A percentile compares a stretch with the other conserved stretches of the same genome.
phyloP scores from a whole-genome alignment of 2,113 vertebrate species.

The Diphyllodes magnificus region DNA sequence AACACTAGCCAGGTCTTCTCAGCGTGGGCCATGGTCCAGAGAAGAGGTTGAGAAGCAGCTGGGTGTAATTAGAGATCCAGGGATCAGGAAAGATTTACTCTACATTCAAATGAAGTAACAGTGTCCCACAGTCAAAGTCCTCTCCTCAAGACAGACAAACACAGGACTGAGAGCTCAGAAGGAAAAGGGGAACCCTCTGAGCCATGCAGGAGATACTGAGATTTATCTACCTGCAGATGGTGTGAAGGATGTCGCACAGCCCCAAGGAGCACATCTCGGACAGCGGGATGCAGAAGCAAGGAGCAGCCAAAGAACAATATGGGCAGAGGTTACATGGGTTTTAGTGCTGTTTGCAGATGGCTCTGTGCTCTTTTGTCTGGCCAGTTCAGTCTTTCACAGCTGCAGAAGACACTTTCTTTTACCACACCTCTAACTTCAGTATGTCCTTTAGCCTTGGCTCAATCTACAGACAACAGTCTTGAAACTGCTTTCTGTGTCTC shows the following conservation, averaged over 20 bases:
- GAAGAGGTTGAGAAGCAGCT: slow-evolving; percentile 45
- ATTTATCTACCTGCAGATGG: background rate
- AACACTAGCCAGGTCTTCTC: slow-evolving; percentile 48
- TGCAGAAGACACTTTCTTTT: background rate
- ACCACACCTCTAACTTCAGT: background rate
- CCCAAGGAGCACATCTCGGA: background rate
- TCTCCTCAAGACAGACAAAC: background rate
- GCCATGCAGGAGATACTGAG: background rate
- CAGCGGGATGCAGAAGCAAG: background rate
- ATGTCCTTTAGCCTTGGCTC: background rate
- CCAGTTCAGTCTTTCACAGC: background rate
- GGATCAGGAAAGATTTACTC: background rate
- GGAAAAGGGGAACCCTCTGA: background rate
- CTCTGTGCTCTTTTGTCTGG: background rate
- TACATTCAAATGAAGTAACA: background rate
- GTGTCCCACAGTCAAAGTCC: background rate
- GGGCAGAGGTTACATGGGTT: background rate
- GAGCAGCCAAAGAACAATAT: background rate
- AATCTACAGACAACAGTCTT: background rate
- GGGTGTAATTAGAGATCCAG: slow-evolving; percentile 50
- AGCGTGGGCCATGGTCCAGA: slow-evolving; percentile 27
- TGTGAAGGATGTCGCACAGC: background rate
- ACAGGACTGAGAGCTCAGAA: background rate
- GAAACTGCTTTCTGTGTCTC: background rate
- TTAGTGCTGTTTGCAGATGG: background rate